Conservation (phyloP, 1,140 invertebrate genomes). For the Bombus waltoni region DNA sequence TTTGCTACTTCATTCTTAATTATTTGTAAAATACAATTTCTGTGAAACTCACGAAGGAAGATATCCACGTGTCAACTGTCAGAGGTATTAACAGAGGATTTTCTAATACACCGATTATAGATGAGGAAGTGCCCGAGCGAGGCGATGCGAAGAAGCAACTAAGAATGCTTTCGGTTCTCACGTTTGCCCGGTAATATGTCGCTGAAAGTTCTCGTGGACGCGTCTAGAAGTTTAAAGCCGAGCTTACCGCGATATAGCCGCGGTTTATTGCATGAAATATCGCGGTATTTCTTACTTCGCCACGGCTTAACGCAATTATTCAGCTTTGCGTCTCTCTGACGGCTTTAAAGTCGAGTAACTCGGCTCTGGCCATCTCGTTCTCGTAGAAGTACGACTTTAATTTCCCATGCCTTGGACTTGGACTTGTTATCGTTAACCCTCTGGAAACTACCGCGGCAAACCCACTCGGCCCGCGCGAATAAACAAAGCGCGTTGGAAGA, state of each 20-base stretch:
- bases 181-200: conserved; percentile 50
- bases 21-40: no score
- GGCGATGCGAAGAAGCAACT: background rate
- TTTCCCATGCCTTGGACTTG: conserved; percentile 14
- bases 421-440: conserved; percentile 28
- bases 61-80: background rate
- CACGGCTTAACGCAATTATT: conserved; percentile 64
- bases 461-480: background rate
- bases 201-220: conserved; percentile 36
- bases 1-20: no score
- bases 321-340: conserved; percentile 54
- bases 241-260: conserved; percentile 59
- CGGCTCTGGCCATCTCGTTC: background rate
- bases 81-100: background rate
- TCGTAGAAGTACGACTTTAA: conserved; percentile 21
- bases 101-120: background rate
- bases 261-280: conserved; percentile 65
- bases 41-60: no score
- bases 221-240: conserved; percentile 56
- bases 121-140: background rate
- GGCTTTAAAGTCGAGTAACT: conserved; percentile 54
- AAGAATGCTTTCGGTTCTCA: conserved; percentile 45
- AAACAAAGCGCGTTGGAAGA: conserved; percentile 16
- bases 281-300: conserved; percentile 49
- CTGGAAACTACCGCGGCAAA: background rate